phyloP scores from a whole-genome alignment of 1,140 invertebrate species.

The Sycobia sp. region DNA sequence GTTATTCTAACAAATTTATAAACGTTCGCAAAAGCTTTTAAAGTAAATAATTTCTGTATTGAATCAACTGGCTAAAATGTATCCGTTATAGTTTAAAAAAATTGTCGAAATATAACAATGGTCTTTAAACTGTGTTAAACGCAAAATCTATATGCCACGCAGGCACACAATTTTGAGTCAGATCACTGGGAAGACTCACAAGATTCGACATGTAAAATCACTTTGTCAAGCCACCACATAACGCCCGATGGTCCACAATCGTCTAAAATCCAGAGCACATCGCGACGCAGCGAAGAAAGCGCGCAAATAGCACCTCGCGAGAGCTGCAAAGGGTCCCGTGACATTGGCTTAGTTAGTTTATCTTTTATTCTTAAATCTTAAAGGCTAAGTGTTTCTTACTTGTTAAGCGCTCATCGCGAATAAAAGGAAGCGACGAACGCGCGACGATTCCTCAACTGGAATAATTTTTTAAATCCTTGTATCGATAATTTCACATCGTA shows the following conservation, averaged over 20 bases:
- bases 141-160: too few relatives aligned
- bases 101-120: too few relatives aligned
- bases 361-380: constrained; percentile 27
- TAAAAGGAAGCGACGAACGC: constrained; percentile 11
- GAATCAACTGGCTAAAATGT: too few relatives aligned
- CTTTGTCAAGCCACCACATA: constrained; percentile 16
- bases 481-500: not conserved
- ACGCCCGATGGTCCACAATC: not conserved
- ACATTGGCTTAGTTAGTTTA: constrained; percentile 41
- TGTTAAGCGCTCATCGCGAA: not conserved
- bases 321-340: constrained; percentile 48
- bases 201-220: constrained; percentile 32
- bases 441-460: constrained; percentile 25
- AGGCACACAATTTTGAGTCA: too few relatives aligned
- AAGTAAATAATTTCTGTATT: too few relatives aligned
- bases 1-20: not conserved
- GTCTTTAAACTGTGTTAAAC: too few relatives aligned
- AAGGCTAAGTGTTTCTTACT: constrained; percentile 20
- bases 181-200: not conserved
- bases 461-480: constrained; percentile 4
- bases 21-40: too few relatives aligned
- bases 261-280: constrained; percentile 12
- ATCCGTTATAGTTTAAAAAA: too few relatives aligned
- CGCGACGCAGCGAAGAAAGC: constrained; percentile 31
- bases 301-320: constrained; percentile 43